Evolutionary conservation across 2,113 vertebrate genomes (phyloP), one percentile per base, ranked within the genome.

Genomic region (Carettochelys insculpta): DNA sequence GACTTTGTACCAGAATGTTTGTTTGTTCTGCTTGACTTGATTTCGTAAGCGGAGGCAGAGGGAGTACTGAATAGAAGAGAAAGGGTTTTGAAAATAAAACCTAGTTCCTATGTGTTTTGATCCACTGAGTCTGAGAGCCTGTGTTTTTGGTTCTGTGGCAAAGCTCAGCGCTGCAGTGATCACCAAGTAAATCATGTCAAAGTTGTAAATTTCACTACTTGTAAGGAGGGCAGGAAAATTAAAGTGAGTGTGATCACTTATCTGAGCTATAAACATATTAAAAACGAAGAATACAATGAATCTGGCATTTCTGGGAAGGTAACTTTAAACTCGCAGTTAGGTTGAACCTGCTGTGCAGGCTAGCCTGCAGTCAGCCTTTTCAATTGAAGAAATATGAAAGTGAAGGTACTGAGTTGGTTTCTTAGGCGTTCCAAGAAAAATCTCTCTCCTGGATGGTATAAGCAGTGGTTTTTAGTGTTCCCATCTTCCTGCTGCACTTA

Each of bases 171-270:
- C 48, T 90, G 88, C 89, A 90, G 68, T 1, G 65, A 50, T 11
- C 88, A 52, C 48, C 11, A 81, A 80, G 73, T 77, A 94, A 84
- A 86, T 93, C 88, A 83, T 48, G n/a, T 89, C 87, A 34, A 22
- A 17, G 38, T 20, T 0, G 43, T 71, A 78, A 24, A 24, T 79
- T 90, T 88, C 88, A 47, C 6, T 19, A 3, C 48, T 5, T 3
- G 5, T 50, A 88, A 0, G 50, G 80, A 12, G 19, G 22, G 85
- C 6, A 77, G 53, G 45, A 58, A 50, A 48, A 9, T 2, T n/a
- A 3, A 14, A 11, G 6, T 11, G 43, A 45, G 29, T 34, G 3
- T 52, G 48, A 82, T 19, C 43, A 68, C 51, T 52, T 61, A 43
- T 68, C 71, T 48, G 9, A 76, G 88, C 65, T 76, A 68, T 61